A percentile compares a stretch with the other conserved stretches of the same genome.
phyloP scores from a whole-genome alignment of 1,140 invertebrate species.

The Stegodyphus mimosarum region DNA sequence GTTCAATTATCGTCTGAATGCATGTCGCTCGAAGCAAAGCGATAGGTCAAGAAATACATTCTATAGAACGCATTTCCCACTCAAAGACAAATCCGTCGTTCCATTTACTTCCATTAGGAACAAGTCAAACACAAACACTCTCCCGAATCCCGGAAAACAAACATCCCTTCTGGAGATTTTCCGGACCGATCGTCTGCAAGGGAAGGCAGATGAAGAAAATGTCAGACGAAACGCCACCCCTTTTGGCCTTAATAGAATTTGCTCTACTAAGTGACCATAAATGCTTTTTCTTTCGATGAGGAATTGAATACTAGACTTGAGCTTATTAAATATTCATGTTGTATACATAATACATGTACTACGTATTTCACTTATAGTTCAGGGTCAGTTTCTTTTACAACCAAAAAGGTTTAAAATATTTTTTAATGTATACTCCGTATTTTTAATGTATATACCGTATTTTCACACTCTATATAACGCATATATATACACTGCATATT shows the following conservation, averaged over 20 bases:
- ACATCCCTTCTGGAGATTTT: neutral
- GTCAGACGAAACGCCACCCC: neutral
- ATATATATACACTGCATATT: no score
- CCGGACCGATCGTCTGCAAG: neutral
- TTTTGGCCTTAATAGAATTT: neutral
- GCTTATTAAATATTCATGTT: neutral
- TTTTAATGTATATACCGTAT: no score
- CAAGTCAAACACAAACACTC: slow-evolving; percentile 58
- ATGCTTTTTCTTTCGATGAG: neutral
- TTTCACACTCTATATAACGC: no score
- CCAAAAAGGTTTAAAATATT: no score
- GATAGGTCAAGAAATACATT: neutral
- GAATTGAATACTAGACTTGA: neutral
- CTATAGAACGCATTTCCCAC: slow-evolving; percentile 31
- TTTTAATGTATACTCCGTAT: no score
- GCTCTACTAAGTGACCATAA: neutral
- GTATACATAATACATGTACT: neutral
- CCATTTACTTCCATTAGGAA: slow-evolving; percentile 56
- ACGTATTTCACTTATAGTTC: neutral
- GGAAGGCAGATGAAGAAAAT: neutral
- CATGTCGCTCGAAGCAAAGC: no score
- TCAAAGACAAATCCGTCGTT: slow-evolving; percentile 5
- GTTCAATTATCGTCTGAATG: no score
- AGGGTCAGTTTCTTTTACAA: no score
- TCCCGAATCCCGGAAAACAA: slow-evolving; percentile 42